Percentiles rank a stretch among this genome's conserved stretches.
Conservation (phyloP, 2,888 invertebrate species). For the Drosophila flavopinicola region DNA sequence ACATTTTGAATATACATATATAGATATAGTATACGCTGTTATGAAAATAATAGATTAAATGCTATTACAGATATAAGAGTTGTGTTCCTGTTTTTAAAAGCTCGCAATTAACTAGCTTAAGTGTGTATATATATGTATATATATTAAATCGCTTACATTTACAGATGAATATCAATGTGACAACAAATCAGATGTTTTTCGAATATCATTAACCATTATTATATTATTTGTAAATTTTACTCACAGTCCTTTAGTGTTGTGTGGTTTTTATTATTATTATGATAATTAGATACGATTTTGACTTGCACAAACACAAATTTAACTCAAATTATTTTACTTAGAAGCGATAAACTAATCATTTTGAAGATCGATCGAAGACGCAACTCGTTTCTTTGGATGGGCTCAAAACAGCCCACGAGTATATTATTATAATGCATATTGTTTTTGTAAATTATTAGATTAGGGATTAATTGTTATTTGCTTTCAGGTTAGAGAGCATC, state of each 20-base stretch:
- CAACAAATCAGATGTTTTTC: conserved; percentile 41
- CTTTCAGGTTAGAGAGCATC: conserved; percentile 42
- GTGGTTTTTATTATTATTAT: conserved; percentile 19
- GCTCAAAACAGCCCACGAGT: conserved; percentile 30
- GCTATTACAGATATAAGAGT: conserved; percentile 43
- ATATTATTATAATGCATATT: conserved; percentile 10
- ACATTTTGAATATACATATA: conserved; percentile 9
- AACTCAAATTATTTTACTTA: conserved; percentile 33
- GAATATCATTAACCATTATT: conserved; percentile 51
- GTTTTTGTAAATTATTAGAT: conserved; percentile 1
- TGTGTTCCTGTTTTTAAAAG: conserved; percentile 43
- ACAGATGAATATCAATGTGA: conserved; percentile 45
- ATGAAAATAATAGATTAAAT: conserved; percentile 48
- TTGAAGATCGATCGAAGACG: conserved; percentile 63
- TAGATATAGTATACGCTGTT: conserved; percentile 22
- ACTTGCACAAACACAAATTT: conserved; percentile 57
- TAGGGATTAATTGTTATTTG: conserved; percentile 19
- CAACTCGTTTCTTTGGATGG: conserved; percentile 64
- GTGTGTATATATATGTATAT: conserved; percentile 15
- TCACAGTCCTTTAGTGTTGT: conserved; percentile 62
- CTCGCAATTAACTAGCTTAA: conserved; percentile 42
- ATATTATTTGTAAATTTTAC: conserved; percentile 44
- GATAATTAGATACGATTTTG: conserved; percentile 37
- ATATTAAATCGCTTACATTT: conserved; percentile 24
- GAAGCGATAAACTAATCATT: conserved; percentile 46